These are phyloP conservation scores for Hydrochoerus hydrochaeris DNA, from an alignment of 2,113 vertebrate species.

Conservation along the genomic window DNA sequence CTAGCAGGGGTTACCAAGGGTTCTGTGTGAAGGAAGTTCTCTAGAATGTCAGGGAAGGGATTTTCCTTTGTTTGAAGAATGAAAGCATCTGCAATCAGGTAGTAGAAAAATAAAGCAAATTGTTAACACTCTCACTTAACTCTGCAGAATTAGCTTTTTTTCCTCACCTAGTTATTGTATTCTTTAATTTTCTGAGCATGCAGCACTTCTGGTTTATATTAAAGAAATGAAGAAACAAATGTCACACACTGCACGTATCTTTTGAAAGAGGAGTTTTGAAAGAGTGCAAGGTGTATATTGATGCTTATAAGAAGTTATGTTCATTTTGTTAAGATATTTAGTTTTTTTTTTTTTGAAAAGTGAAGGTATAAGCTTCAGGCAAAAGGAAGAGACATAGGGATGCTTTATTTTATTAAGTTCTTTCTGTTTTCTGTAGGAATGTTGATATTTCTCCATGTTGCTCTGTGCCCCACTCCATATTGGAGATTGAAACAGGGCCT, in stretches of 20 bases:
- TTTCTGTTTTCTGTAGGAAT: not conserved
- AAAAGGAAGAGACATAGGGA: not conserved
- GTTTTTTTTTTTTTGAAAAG: not conserved
- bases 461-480: not conserved
- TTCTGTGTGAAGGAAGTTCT: not conserved
- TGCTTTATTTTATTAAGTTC: not conserved
- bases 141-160: not conserved
- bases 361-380: not conserved
- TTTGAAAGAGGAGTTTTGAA: conserved; percentile 40
- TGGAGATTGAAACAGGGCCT: not conserved
- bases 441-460: not conserved
- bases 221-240: not conserved
- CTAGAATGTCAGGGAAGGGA: not conserved
- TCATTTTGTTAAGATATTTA: not conserved
- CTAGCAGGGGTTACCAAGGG: not conserved
- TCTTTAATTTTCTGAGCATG: conserved; percentile 31
- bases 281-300: not conserved
- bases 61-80: not conserved
- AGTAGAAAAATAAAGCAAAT: conserved; percentile 1
- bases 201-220: not conserved
- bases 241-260: not conserved
- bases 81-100: not conserved
- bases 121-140: not conserved
- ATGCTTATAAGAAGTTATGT: not conserved
- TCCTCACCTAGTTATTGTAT: not conserved